Conservation (phyloP, 2,113 vertebrate genomes). For the Oreochromis aureus region DNA sequence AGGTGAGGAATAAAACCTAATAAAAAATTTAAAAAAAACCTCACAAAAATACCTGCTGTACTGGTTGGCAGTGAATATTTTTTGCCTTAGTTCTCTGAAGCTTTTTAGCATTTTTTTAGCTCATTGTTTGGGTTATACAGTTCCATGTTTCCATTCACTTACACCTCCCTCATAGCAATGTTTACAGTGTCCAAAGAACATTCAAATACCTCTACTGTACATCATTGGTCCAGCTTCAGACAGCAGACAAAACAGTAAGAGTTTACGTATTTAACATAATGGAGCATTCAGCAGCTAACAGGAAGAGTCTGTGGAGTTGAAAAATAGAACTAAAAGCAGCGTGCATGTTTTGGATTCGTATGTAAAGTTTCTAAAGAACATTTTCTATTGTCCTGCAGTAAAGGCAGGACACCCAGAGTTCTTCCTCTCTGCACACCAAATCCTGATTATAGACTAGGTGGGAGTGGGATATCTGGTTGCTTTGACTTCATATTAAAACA, state of each 20-base stretch:
- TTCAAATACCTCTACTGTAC: background rate
- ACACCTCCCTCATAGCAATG: background rate
- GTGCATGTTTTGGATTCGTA: background rate
- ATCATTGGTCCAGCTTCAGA: background rate
- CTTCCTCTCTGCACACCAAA: background rate
- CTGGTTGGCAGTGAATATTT: background rate
- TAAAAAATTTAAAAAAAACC: background rate
- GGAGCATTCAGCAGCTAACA: background rate
- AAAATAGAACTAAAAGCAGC: background rate
- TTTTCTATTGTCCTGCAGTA: background rate
- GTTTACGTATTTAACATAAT: background rate
- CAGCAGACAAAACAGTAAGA: background rate
- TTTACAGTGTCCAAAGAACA: background rate
- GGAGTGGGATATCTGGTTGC: background rate
- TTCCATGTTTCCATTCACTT: background rate
- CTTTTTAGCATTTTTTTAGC: background rate
- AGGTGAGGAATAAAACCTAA: constrained; percentile 80
- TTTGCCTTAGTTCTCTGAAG: background rate
- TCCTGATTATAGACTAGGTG: background rate
- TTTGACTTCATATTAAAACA: background rate
- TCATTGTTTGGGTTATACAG: background rate
- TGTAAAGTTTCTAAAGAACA: background rate
- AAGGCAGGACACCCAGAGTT: background rate
- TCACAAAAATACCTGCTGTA: background rate
- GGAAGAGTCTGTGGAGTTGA: background rate